Evolutionary conservation across 2,888 invertebrate species (phyloP), one percentile per base, ranked within the genome.

Genomic region (Beris chalybata): DNA sequence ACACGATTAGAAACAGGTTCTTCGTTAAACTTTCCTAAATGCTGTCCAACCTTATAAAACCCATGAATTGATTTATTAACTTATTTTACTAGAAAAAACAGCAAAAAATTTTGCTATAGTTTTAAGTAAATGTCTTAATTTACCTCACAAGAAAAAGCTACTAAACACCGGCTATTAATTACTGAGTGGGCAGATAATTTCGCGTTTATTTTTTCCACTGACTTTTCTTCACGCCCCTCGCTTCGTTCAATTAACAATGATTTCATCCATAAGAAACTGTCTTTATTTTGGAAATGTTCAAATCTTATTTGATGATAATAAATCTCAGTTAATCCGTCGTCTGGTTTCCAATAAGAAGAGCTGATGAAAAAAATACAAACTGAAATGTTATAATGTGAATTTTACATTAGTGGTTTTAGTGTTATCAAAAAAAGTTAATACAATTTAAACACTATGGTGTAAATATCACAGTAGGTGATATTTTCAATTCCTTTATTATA

Each of bases 391-490:
- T 48, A 31, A 48, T 31, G 58, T 59, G 48, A 47, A 47, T 59
- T 59, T 59, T 59, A 47, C 31, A 30, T 13, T 13, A 22, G 45
- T 45, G 4, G 15, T 47, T 48, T 59, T 48, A 59, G 47, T 59
- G 58, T 48, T 32, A 48, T 45, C 57, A 29, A 13, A 45, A 47
- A 59, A 44, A 57, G 22, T 44, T 4, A 38, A 57, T 44, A 43
- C 43, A 44, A 44, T 13, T 43, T 44, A 59, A 48, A 59, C 31
- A 47, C 58, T 47, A 59, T 59, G 58, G 58, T 31, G 58, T 47
- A 59, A 59, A 59, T 47, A 31, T 59, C 58, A 59, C 58, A 59
- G 58, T 59, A 59, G 58, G 58, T 59, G 58, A 47, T 59, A 59
- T 31, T 47, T 59, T 59, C 31, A 59, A 59, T 31, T 45, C 47